Evolutionary conservation across 2,888 invertebrate species (phyloP), one percentile per base, ranked within the genome.

Genomic region (Netelia virgata): DNA sequence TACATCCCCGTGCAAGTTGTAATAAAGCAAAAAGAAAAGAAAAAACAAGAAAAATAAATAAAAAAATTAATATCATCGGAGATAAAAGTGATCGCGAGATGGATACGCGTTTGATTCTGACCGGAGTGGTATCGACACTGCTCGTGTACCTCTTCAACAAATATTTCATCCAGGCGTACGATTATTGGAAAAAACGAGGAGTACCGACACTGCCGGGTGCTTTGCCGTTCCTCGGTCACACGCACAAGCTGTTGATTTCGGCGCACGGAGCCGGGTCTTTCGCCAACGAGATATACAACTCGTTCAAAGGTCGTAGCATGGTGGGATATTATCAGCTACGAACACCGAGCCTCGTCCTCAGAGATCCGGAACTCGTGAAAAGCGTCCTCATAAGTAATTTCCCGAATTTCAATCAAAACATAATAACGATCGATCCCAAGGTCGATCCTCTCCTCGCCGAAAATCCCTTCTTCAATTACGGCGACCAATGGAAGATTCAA

Each of bases 291-390:
- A 16, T 88, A 0, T 91, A 91, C 70, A 63, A 88, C 0, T 55
- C 75, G 0, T 8, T 85, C 41, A 81, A 82, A 0, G 53, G 85
- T 0, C 8, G 23, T 16, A 92, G 91, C 36, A 89, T 91, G 90
- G 82, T 91, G 2, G 90, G 91, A 0, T 86, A 88, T 11, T 91
- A 85, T 75, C 83, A 88, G 55, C 78, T 88, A 6, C 82, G 61
- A 5, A 63, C 50, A 1, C 91, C 91, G 1, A 70, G 64, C 18
- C 72, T 91, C 0, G 20, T 92, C 8, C 2, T 91, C 0, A 85
- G 89, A 0, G 92, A 92, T 1, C 91, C 91, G 0, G 88, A 89
- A 36, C 10, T 92, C 1, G 84, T 91, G 0, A 92, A 92, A 64
- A 55, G 79, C 1, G 87, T 92, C 0, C 0, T 92, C 59, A 84